phyloP scores from a whole-genome alignment of 1,140 invertebrate species.

The Sitobion miscanthi region DNA sequence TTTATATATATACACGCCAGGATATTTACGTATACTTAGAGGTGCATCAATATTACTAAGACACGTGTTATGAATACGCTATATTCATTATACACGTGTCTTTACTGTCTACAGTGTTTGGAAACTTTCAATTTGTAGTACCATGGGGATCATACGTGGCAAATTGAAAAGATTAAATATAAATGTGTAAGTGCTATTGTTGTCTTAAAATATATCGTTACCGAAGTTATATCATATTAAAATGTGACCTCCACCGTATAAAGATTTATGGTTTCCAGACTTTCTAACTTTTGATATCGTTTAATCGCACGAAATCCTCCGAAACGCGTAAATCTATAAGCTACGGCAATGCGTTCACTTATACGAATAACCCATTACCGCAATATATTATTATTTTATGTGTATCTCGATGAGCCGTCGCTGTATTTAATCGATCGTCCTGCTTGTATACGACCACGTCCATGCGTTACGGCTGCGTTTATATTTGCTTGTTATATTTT shows the following conservation, averaged over 20 bases:
- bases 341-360: not conserved
- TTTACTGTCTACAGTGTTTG: not conserved
- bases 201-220: not conserved
- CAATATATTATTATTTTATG: constrained; percentile 13
- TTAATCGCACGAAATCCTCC: not conserved
- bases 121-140: not conserved
- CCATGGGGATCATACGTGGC: not conserved
- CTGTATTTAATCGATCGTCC: not conserved
- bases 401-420: not conserved
- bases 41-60: not conserved
- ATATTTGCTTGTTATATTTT: not conserved
- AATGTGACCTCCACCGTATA: not conserved
- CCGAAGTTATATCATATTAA: not conserved
- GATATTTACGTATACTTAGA: not conserved
- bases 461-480: not conserved
- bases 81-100: not conserved
- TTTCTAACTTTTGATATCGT: not conserved
- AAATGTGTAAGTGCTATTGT: not conserved
- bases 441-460: not conserved
- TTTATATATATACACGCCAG: not conserved
- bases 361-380: not conserved
- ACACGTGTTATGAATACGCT: not conserved
- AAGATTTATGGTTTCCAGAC: not conserved
- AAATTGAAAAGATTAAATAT: constrained; percentile 3
- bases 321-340: not conserved